Base-by-base conservation (phyloP, 2,797 vertebrate genomes). In the Aulostomus chinensis region DNA sequence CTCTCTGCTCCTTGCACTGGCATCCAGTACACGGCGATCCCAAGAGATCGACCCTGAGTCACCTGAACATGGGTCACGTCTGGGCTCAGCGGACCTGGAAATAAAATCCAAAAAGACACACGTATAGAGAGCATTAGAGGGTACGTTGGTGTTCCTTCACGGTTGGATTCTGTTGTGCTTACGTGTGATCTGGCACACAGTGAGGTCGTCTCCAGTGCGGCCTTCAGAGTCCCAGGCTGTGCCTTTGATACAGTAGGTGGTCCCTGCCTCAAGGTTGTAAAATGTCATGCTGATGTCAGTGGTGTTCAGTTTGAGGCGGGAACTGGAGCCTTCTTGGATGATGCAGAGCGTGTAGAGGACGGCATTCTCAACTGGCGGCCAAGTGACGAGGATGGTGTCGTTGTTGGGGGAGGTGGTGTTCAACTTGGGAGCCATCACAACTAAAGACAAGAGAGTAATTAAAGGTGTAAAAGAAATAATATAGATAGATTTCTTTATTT, bases 151-250 rank as follows among this genome's bases (percentile, higher is more conserved):
- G 2, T 18, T 4, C 10, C 2, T 7, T 22, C 5, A 12, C 2
- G 1, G 25, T 7, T 43, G 14, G 3, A 17, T 14, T 12, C 10
- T 5, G 17, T 8, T 5, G 2, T 32, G 28, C 91, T 93, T 91
- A 97, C 96, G 92, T 80, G 94, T 98, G 73, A 94, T 93, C 87
- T 97, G 94, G 62, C 85, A 92, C 49, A 87, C 76, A 0, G 83
- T 94, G 76, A 84, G 59, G 52, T 93, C 92, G 30, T 97, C 94
- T 47, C 95, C 95, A 4, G 88, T 85, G 29, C 88, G 88, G 2
- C 94, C 89, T 9, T 89, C 85, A 3, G 80, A 32, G 58, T 94
- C 94, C 94, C 91, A 94, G 0, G 94, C 94, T 28, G 87, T 92
- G 35, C 83, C 90, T 68, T 93, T 95, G 73, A 97, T 91, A 29